Conservation (phyloP, 2,888 invertebrate genomes). For the Lycaena phlaeas region DNA sequence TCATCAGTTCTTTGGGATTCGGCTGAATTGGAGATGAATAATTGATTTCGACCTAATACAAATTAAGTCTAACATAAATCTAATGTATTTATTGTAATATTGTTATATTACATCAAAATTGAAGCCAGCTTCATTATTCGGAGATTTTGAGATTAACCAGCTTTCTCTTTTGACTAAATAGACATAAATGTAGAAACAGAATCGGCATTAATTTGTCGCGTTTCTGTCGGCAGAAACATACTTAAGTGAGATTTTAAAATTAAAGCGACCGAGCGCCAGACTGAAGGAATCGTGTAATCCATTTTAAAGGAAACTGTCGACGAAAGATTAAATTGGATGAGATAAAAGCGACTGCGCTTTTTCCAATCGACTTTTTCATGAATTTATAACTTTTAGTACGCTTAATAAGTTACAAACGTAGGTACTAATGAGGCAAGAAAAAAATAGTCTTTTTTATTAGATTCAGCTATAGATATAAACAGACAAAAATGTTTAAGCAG, state of each 20-base stretch:
- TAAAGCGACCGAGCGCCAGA: neutral
- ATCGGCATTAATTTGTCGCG: neutral
- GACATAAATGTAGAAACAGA: neutral
- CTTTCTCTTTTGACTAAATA: too few relatives aligned
- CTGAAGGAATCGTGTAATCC: neutral
- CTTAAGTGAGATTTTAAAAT: neutral
- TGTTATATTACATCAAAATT: too few relatives aligned
- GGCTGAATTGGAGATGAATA: too few relatives aligned
- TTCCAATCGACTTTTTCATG: neutral
- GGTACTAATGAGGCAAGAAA: neutral
- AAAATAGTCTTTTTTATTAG: neutral
- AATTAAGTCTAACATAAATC: too few relatives aligned
- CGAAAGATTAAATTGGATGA: slow-evolving; percentile 8
- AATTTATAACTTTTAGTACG: neutral
- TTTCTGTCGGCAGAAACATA: neutral
- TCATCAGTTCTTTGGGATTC: too few relatives aligned
- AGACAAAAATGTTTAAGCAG: neutral
- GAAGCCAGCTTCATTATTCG: neutral
- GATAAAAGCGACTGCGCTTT: slow-evolving; percentile 7
- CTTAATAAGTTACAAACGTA: too few relatives aligned
- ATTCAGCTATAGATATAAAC: neutral
- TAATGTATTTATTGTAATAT: too few relatives aligned
- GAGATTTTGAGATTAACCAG: too few relatives aligned
- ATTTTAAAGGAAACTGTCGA: slow-evolving; percentile 5
- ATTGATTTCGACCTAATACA: too few relatives aligned